Conservation (phyloP, 2,113 vertebrate genomes). For the Calonectris borealis region DNA sequence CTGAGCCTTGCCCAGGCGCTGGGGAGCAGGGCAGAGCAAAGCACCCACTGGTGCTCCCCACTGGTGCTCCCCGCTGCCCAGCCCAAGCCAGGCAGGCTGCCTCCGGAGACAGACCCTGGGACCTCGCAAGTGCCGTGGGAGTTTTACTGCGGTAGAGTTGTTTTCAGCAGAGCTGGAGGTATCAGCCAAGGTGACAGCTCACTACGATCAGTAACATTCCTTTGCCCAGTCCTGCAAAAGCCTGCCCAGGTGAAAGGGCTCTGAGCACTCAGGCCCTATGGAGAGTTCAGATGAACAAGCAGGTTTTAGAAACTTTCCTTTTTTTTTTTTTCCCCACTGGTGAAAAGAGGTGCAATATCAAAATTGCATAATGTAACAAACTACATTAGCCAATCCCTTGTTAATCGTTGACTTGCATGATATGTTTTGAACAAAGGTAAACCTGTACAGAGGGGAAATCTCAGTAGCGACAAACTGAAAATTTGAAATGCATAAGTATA, state of each 20-base stretch:
- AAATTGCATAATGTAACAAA: background rate
- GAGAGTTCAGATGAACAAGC: background rate
- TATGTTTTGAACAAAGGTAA: background rate
- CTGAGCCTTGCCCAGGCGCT: background rate
- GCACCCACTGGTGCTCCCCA: rapidly evolving
- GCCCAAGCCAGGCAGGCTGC: background rate
- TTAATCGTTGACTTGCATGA: background rate
- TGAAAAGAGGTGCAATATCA: background rate
- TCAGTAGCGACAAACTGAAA: background rate
- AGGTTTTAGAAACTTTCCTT: background rate
- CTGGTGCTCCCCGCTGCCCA: rapidly evolving
- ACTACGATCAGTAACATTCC: rapidly evolving
- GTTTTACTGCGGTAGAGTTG: rapidly evolving
- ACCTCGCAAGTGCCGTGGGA: rapidly evolving
- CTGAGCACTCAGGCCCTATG: background rate
- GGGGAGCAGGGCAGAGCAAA: background rate
- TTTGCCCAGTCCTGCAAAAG: background rate
- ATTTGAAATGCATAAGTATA: background rate
- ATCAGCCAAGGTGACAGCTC: background rate
- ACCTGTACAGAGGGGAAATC: slow-evolving; percentile 21
- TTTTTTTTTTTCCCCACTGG: too few relatives aligned
- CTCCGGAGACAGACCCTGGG: rapidly evolving
- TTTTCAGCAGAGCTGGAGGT: background rate
- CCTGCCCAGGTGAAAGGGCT: background rate
- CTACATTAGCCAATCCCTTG: background rate